These are phyloP conservation scores for Charaxes varanes DNA, from an alignment of 1,140 invertebrate species.

Conservation along the genomic window DNA sequence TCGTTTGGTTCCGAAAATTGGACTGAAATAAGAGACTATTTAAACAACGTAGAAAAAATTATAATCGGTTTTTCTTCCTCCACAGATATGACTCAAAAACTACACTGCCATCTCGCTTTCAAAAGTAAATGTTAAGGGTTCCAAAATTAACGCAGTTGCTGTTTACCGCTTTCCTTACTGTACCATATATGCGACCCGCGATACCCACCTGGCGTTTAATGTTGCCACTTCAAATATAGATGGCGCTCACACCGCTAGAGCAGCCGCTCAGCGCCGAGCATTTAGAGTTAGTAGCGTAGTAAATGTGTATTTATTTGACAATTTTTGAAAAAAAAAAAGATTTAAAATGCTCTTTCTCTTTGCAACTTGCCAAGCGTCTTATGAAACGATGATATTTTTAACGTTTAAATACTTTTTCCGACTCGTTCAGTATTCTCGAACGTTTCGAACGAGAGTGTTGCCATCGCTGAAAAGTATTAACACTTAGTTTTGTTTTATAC, in stretches of 20 bases:
- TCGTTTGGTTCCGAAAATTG: too few relatives aligned
- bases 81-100: conserved; percentile 50
- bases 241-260: conserved; percentile 14
- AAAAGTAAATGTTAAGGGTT: conserved; percentile 35
- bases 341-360: conserved; percentile 15
- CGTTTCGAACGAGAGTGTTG: conserved; percentile 24
- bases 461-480: too few relatives aligned
- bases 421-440: conserved; percentile 18
- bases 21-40: too few relatives aligned
- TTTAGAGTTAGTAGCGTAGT: conserved; percentile 20
- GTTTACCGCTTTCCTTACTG: conserved; percentile 23
- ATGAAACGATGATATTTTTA: conserved; percentile 21
- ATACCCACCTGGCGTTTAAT: conserved; percentile 22
- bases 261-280: conserved; percentile 17
- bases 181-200: background rate
- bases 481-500: too few relatives aligned
- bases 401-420: conserved; percentile 18
- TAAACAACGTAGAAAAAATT: too few relatives aligned
- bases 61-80: conserved; percentile 27
- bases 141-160: conserved; percentile 18
- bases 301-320: conserved; percentile 21
- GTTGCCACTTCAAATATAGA: conserved; percentile 5
- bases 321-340: conserved; percentile 1
- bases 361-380: conserved; percentile 33
- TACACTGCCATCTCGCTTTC: conserved; percentile 67